Evolutionary conservation across 2,113 vertebrate species (phyloP).

Genomic region (Trematomus loennbergii): DNA sequence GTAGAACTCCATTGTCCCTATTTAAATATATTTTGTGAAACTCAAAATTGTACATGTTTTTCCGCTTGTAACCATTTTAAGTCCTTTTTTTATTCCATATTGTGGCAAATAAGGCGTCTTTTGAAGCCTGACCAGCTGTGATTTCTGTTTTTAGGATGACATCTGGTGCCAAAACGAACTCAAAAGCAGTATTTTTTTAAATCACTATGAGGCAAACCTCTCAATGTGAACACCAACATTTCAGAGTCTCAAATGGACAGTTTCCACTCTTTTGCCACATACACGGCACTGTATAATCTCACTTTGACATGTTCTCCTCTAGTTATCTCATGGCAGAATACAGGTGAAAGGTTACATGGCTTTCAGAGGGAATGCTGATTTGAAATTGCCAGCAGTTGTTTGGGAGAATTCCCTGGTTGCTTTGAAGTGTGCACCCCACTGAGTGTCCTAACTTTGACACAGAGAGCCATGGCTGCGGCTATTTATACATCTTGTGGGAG

Average conservation of each 20-base stretch:
- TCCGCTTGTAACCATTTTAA: conserved; percentile 86
- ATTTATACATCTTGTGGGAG: conserved; percentile 85
- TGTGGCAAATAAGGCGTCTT: conserved; percentile 85
- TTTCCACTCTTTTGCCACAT: background rate
- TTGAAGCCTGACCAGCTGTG: conserved; percentile 83
- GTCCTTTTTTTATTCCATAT: conserved; percentile 94
- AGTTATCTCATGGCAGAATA: conserved; percentile 58
- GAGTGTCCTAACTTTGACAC: conserved; percentile 86
- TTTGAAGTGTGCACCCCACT: conserved; percentile 87
- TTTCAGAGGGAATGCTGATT: conserved; percentile 81
- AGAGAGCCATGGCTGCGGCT: conserved; percentile 80
- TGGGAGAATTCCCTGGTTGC: conserved; percentile 86
- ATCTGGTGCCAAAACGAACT: conserved; percentile 4
- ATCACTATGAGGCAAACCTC: background rate
- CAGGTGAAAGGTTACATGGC: conserved; percentile 77
- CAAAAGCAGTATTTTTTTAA: background rate
- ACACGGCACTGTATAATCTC: conserved; percentile 23
- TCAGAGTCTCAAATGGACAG: background rate
- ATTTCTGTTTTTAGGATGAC: conserved; percentile 70
- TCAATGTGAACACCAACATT: background rate
- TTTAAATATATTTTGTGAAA: conserved; percentile 79
- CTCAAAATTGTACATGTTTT: conserved; percentile 83
- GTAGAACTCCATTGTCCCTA: conserved; percentile 46
- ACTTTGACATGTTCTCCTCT: conserved; percentile 61
- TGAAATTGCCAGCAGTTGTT: conserved; percentile 86